phyloP scores from a whole-genome alignment of 1,140 invertebrate genomes.

The Anoplolepis gracilipes region DNA sequence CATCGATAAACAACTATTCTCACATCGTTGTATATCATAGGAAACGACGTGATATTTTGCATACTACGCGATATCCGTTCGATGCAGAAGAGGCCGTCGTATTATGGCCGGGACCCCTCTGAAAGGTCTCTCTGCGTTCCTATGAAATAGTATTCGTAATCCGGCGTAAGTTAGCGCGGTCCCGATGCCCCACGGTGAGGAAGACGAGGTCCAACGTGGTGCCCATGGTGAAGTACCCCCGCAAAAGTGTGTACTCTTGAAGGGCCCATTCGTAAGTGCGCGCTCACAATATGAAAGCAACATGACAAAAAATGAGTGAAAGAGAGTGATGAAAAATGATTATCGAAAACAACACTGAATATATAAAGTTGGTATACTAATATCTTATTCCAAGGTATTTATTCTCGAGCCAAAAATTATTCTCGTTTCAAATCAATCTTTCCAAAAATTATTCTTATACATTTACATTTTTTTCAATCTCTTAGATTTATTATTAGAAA shows the following conservation, averaged over 20 bases:
- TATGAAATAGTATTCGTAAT: constrained; percentile 76
- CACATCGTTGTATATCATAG: constrained; percentile 37
- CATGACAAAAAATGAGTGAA: background rate
- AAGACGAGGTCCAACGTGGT: constrained; percentile 56
- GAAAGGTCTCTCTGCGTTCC: constrained; percentile 53
- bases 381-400: background rate
- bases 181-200: constrained; percentile 75
- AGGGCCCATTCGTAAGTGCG: constrained; percentile 41
- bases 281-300: background rate
- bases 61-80: constrained; percentile 15
- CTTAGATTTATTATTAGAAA: background rate
- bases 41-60: constrained; percentile 28
- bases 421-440: background rate
- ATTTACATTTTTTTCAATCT: constrained; percentile 13
- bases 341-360: background rate
- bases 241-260: constrained; percentile 35
- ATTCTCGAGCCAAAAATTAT: background rate
- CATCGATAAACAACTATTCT: constrained; percentile 23
- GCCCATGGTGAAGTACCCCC: constrained; percentile 20
- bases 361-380: background rate
- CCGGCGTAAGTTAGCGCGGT: constrained; percentile 75
- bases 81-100: background rate
- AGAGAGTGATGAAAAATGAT: background rate
- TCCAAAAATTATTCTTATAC: background rate
- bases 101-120: constrained; percentile 29